Base-by-base conservation (phyloP, 2,113 vertebrate species). In the Colistium nudipinnis region DNA sequence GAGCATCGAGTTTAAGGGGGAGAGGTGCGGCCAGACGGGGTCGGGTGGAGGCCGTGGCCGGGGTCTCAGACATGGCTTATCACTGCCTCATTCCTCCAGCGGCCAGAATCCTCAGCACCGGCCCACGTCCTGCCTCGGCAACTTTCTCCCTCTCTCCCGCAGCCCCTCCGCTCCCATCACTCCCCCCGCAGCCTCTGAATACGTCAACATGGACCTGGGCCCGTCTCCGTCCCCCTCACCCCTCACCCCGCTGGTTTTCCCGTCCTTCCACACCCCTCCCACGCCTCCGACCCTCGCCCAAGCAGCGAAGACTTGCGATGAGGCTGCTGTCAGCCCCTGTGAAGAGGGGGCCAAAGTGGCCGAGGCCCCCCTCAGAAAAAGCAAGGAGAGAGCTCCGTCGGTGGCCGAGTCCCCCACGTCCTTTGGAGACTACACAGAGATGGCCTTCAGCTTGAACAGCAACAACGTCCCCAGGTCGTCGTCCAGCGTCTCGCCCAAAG, bases 361-460 rank as follows among this genome's bases (percentile, higher is more conserved):
- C 2, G 85, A 89, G 7, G 70, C 70, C 2, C 64, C 61, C n/a
- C 66, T 70, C 14, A 59, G 75, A 62, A 90, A 76, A 70, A 78
- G 17, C 76, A 72, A 76, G 38, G 87, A 88, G 62, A 88, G 27
- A 0, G 60, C 73, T 45, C 86, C 66, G 3, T 84, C 82, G 7
- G 78, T 64, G 57, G 54, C 54, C 3, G 85, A 85, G 43, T 90
- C 89, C 7, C 90, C 91, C 6, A 79, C 79, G n/a, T 75, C 90
- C 11, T 93, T 88, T 63, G 88, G 88, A 5, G 93, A 94, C 74
- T 94, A 94, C 87, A 94, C 93, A 27, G 92, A 92, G 76, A 94
- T 94, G 93, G 91, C 86, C 62, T 94, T 93, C 69, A 88, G 88
- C 68, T 55, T 89, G 64, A 92, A 74, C n/a, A 83, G 63, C 62